Conservation (phyloP, 2,113 vertebrate species). For the Xiphophorus maculatus region DNA sequence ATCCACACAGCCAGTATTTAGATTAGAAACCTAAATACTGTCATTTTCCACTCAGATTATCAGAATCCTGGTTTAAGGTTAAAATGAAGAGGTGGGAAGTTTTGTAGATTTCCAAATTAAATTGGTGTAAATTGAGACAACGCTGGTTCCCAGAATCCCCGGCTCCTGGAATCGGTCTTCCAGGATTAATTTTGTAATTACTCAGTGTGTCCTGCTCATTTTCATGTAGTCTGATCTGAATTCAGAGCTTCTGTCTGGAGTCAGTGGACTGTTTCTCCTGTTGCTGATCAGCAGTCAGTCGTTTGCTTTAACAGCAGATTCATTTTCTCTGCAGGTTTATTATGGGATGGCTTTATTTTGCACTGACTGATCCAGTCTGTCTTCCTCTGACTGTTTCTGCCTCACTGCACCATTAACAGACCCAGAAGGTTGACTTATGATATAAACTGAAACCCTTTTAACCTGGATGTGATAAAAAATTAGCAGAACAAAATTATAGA, state of each 20-base stretch:
- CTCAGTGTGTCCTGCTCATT: background rate
- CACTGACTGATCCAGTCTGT: background rate
- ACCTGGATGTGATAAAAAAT: background rate
- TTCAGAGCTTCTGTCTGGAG: too few species aligned
- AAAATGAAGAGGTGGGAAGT: too few species aligned
- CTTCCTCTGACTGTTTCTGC: background rate
- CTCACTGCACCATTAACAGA: background rate
- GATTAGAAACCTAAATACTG: too few species aligned
- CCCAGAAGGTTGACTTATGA: background rate
- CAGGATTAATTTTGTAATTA: background rate
- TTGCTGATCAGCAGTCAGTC: too few species aligned
- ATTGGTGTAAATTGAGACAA: background rate
- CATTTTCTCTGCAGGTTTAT: too few species aligned
- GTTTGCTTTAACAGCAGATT: too few species aligned
- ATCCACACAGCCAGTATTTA: too few species aligned
- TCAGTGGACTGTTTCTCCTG: too few species aligned
- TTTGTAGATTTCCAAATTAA: background rate
- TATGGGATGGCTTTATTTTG: background rate
- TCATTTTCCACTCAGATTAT: too few species aligned
- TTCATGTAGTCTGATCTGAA: background rate
- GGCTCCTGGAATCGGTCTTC: background rate
- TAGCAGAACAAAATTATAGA: too few species aligned
- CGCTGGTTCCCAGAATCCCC: too few species aligned
- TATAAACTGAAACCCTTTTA: background rate
- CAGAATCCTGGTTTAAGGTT: too few species aligned